A percentile compares a stretch with the other conserved stretches of the same genome.
Evolutionary conservation across 2,797 vertebrate species (phyloP).

Genomic region (Halcyon leucocephala): DNA sequence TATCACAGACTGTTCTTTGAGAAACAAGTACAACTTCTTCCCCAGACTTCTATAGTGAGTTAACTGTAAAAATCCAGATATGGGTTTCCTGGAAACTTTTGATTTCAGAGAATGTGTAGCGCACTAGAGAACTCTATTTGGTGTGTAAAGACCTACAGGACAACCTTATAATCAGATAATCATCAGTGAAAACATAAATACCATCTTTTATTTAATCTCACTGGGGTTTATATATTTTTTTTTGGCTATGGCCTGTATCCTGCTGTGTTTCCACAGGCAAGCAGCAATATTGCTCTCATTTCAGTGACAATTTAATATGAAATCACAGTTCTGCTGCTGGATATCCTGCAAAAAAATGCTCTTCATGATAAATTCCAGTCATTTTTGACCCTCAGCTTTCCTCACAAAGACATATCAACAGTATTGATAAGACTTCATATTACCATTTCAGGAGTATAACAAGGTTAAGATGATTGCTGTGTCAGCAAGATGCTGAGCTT

Average conservation of each 20-base stretch:
- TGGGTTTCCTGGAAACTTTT: neutral
- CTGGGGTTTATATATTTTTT: neutral
- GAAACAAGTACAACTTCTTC: neutral
- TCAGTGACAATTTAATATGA: slow-evolving; percentile 55
- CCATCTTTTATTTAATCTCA: slow-evolving; percentile 38
- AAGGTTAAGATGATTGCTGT: slow-evolving; percentile 79
- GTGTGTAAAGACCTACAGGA: neutral
- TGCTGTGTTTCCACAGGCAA: neutral
- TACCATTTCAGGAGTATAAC: slow-evolving; percentile 75
- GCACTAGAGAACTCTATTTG: neutral
- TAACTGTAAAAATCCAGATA: neutral
- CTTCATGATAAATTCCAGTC: slow-evolving; percentile 69
- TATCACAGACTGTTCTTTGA: neutral
- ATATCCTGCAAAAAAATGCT: slow-evolving; percentile 63
- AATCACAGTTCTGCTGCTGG: slow-evolving; percentile 60
- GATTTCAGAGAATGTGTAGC: neutral
- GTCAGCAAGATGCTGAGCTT: slow-evolving; percentile 77
- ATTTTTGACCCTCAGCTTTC: slow-evolving; percentile 78
- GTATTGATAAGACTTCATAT: slow-evolving; percentile 78
- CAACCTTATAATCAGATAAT: slow-evolving; percentile 19
- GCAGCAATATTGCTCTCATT: slow-evolving; percentile 44
- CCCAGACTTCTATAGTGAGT: fast-evolving
- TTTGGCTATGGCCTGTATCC: neutral
- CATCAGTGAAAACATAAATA: slow-evolving; percentile 42
- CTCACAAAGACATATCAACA: slow-evolving; percentile 67